Conservation (phyloP, 2,113 vertebrate genomes). For the Leiothrix lutea region DNA sequence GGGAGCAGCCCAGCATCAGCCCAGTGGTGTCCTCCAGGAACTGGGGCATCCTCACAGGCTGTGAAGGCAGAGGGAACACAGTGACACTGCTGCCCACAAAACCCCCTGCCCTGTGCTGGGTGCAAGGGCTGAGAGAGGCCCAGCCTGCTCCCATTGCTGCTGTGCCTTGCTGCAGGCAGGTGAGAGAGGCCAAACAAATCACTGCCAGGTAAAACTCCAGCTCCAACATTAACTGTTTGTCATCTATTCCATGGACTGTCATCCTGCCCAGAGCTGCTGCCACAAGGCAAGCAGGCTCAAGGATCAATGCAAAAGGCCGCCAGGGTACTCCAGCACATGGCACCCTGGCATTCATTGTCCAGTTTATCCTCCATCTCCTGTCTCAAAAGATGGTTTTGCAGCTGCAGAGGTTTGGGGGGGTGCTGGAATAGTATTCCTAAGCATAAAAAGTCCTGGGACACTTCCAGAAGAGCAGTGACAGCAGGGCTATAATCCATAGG, state of each 20-base stretch:
- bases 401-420: not conserved
- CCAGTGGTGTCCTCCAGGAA: not conserved
- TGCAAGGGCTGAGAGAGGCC: not conserved
- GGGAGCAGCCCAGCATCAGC: not conserved
- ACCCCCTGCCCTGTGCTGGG: not conserved
- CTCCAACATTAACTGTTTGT: not conserved
- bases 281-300: not conserved
- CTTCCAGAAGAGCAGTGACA: not conserved
- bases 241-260: fast-evolving
- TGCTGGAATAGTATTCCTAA: not conserved
- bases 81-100: not conserved
- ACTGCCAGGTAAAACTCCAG: not conserved
- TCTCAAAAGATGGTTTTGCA: not conserved
- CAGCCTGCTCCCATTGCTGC: not conserved
- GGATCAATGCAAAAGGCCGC: not conserved
- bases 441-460: not conserved
- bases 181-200: not conserved
- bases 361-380: not conserved
- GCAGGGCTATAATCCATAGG: no score
- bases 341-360: fast-evolving
- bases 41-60: not conserved
- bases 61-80: not conserved
- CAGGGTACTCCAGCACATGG: not conserved
- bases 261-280: not conserved
- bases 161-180: not conserved